These are phyloP conservation scores for Schrankia costaestrigalis DNA, from an alignment of 2,888 invertebrate species.

Conservation along the genomic window DNA sequence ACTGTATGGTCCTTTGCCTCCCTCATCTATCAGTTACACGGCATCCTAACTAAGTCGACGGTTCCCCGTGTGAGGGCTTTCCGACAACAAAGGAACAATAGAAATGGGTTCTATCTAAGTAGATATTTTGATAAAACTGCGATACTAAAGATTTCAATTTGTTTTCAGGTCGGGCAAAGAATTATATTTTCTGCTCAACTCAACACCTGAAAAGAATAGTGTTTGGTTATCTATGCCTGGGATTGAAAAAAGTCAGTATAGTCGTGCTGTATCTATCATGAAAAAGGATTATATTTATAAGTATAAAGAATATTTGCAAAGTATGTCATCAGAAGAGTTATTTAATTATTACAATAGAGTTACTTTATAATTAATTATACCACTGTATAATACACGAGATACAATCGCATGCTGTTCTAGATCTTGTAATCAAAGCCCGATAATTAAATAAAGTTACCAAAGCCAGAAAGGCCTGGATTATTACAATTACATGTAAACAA, in stretches of 20 bases:
- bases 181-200: constrained; percentile 47
- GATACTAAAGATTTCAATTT: neutral
- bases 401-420: neutral
- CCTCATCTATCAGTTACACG: too few species aligned
- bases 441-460: too few species aligned
- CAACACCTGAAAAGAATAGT: constrained; percentile 21
- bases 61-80: too few species aligned
- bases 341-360: constrained; percentile 52
- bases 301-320: constrained; percentile 59
- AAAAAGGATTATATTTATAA: constrained; percentile 59
- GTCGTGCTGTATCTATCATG: constrained; percentile 42
- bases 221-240: constrained; percentile 41
- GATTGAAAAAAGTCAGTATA: constrained; percentile 45
- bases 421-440: neutral
- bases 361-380: constrained; percentile 2
- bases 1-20: too few species aligned
- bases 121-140: neutral
- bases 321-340: constrained; percentile 48
- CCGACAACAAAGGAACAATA: too few species aligned
- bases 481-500: too few species aligned
- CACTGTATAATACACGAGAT: neutral
- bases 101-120: neutral
- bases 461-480: too few species aligned
- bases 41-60: too few species aligned
- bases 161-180: constrained; percentile 52